phyloP scores from a whole-genome alignment of 2,113 vertebrate species.

The Peromyscus leucopus region DNA sequence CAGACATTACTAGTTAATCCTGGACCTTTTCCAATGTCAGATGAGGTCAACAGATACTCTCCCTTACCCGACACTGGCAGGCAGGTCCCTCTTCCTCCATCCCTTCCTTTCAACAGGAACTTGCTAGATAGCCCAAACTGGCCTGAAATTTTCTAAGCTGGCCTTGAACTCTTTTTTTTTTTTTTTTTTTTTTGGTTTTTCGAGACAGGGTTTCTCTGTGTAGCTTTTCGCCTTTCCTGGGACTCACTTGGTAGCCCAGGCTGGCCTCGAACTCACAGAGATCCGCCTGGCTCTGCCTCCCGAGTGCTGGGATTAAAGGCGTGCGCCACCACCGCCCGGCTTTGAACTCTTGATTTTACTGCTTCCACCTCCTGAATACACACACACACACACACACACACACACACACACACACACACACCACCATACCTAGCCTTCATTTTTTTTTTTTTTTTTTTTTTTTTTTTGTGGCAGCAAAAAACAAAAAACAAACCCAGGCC shows the following conservation, averaged over 20 bases:
- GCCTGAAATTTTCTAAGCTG: background rate
- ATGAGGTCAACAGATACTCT: background rate
- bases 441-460: too few relatives aligned
- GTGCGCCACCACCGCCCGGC: too few relatives aligned
- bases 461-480: background rate
- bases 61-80: background rate
- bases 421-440: background rate
- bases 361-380: background rate
- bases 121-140: background rate
- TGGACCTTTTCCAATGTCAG: background rate
- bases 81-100: background rate
- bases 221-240: too few relatives aligned
- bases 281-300: too few relatives aligned
- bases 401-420: too few relatives aligned
- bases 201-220: too few relatives aligned
- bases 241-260: too few relatives aligned
- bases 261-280: too few relatives aligned
- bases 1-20: conserved; percentile 8
- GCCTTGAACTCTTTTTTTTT: background rate
- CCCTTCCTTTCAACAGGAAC: background rate
- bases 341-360: background rate
- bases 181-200: too few relatives aligned
- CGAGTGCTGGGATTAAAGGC: too few relatives aligned
- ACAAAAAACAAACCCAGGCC: background rate
- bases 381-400: too few relatives aligned